phyloP scores from a whole-genome alignment of 1,140 invertebrate genomes.

The Aphidius ervi region DNA sequence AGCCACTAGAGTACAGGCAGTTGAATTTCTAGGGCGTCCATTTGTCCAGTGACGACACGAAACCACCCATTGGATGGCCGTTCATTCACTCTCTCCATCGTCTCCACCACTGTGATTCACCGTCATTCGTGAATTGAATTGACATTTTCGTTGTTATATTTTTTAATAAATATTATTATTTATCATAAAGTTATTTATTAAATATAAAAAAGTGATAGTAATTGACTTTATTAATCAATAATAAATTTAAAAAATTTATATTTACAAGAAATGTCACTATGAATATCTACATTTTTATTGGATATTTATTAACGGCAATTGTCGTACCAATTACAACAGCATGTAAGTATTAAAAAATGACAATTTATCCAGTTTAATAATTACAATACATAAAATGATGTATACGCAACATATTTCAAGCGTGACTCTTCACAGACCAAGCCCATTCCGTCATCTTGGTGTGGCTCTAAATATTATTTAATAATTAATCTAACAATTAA shows the following conservation, averaged over 20 bases:
- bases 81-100: no score
- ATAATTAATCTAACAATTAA: slow-evolving; percentile 7
- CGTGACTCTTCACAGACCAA: slow-evolving; percentile 33
- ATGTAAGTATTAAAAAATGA: slow-evolving; percentile 36
- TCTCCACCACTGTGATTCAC: no score
- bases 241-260: neutral
- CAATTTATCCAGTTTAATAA: neutral
- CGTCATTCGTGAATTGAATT: neutral
- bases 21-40: no score
- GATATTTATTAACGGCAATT: slow-evolving; percentile 29
- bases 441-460: slow-evolving; percentile 40
- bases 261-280: slow-evolving; percentile 34
- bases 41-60: no score
- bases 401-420: slow-evolving; percentile 25
- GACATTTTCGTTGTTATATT: neutral
- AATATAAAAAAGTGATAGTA: no score
- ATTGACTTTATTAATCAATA: no score
- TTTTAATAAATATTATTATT: no score
- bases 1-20: no score
- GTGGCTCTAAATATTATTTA: slow-evolving; percentile 5
- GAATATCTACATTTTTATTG: slow-evolving; percentile 32
- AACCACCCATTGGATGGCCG: no score
- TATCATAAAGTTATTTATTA: no score
- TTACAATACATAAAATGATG: neutral
- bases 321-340: slow-evolving; percentile 27